Base-by-base conservation (phyloP, 1,140 invertebrate species). In the Platyscapa corneri region DNA sequence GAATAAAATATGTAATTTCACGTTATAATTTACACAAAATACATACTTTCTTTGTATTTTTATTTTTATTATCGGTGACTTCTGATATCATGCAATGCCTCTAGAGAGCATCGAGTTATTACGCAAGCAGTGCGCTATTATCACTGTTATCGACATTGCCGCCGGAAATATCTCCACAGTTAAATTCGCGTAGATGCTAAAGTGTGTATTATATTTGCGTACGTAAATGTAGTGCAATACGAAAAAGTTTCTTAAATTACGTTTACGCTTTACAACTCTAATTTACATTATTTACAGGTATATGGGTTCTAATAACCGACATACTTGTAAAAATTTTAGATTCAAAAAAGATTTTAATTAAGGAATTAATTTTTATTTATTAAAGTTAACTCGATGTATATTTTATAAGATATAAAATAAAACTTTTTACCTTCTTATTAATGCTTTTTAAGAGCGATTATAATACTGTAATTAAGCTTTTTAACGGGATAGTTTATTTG, bases 1-100 rank as follows among this genome's bases (percentile, higher is more conserved):
- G 34, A 20, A 12, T 20, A 37, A 39, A 70, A 37, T 8, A 16
- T 23, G 32, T 6, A 70, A 20, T 37, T 70, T 70, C 16, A 39
- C 37, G 18, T 34, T 18, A 70, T 70, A 70, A 70, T 70, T 70
- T 70, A 67, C 18, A 70, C 3, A 70, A 70, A 37, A 70, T 23
- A 70, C 16, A 18, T 37, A 37, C n/a, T 12, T 79, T 39, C 56
- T 23, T 39, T 79, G 34, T 60, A 3, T 39, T 56, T 79, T 39
- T 64, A 37, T 64, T 12, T 20, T 79, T 79, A 79, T 64, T 79
- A 79, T 64, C 77, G 77, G 20, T n/a, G 34, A 39, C 77, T 79
- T 79, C 34, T 53, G 74, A 76, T 76, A 37, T 70, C 67, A 70
- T 20, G 67, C 12, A 32, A 70, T 37, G 34, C 32, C 67, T 37